These are phyloP conservation scores for Empidonax alnorum DNA, from an alignment of 2,113 vertebrate species.

Conservation along the genomic window DNA sequence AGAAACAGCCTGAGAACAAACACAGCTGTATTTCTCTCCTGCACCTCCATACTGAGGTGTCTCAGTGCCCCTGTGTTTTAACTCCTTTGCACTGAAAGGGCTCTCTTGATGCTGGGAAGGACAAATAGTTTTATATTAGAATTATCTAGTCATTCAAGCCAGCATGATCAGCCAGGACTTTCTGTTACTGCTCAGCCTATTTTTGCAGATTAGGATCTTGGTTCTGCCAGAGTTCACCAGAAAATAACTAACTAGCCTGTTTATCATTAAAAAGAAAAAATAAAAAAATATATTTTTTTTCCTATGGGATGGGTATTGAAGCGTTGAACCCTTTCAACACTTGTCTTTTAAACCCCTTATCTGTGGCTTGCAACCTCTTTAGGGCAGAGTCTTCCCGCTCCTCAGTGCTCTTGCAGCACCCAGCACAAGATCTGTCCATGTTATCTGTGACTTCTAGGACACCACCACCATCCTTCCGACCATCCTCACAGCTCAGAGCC, in stretches of 20 bases:
- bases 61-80: background rate
- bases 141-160: background rate
- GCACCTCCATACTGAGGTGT: background rate
- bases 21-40: background rate
- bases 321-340: background rate
- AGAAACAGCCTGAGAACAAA: slow-evolving; percentile 8
- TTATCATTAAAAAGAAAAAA: background rate
- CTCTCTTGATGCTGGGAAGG: background rate
- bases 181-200: background rate
- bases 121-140: background rate
- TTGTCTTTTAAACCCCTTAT: background rate
- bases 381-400: background rate
- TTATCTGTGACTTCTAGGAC: fast-evolving
- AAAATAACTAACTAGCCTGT: background rate
- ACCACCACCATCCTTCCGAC: background rate
- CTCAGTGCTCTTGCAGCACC: background rate
- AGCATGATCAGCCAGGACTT: background rate
- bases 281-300: background rate
- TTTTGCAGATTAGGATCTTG: background rate
- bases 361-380: background rate
- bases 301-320: background rate
- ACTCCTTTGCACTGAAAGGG: background rate
- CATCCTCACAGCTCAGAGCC: background rate
- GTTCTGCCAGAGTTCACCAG: background rate
- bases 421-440: background rate